phyloP scores from a whole-genome alignment of 2,797 vertebrate species.

The Acanthurus tractus region DNA sequence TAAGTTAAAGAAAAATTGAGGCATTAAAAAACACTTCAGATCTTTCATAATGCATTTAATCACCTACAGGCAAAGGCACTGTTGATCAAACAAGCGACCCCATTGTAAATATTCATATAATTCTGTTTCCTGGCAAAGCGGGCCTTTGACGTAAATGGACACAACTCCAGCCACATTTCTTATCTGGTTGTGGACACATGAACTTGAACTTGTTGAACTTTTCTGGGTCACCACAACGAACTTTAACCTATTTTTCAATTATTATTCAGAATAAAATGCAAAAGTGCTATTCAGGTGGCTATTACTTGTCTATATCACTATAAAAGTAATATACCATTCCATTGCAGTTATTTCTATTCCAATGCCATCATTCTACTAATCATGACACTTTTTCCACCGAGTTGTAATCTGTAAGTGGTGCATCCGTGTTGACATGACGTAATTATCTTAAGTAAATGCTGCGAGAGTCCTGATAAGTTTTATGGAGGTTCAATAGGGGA shows the following conservation, averaged over 20 bases:
- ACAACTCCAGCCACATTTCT: too few relatives aligned
- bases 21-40: too few relatives aligned
- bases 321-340: background rate
- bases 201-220: slow-evolving; percentile 15
- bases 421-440: slow-evolving; percentile 24
- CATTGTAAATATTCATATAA: too few relatives aligned
- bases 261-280: background rate
- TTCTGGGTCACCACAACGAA: background rate
- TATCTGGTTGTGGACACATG: too few relatives aligned
- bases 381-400: background rate
- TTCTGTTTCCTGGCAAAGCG: too few relatives aligned
- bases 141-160: too few relatives aligned
- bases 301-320: background rate
- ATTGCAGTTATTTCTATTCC: background rate
- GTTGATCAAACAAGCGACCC: too few relatives aligned
- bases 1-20: too few relatives aligned
- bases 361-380: background rate
- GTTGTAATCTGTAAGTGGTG: background rate
- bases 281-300: background rate
- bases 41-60: too few relatives aligned
- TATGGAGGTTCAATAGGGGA: slow-evolving; percentile 13
- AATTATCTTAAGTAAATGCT: slow-evolving; percentile 16
- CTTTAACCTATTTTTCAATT: background rate
- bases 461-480: slow-evolving; percentile 20
- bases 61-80: too few relatives aligned